Conservation (phyloP, 2,888 invertebrate species). For the Ferdinandea cuprea region DNA sequence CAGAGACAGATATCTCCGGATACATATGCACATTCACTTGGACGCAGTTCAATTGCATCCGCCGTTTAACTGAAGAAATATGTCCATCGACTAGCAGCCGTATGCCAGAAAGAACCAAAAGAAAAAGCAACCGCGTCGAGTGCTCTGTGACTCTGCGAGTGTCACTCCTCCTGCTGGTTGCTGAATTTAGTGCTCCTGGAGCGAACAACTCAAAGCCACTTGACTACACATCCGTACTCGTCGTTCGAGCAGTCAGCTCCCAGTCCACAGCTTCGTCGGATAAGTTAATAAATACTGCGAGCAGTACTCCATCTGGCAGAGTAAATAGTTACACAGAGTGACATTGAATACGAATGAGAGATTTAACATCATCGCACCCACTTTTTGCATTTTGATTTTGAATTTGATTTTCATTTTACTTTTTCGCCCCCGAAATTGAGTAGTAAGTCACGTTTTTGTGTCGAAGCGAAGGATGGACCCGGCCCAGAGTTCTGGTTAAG, state of each 20-base stretch:
- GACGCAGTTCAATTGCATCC: slow-evolving; percentile 72
- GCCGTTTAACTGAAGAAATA: slow-evolving; percentile 70
- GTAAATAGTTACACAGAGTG: slow-evolving; percentile 67
- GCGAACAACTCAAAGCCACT: slow-evolving; percentile 60
- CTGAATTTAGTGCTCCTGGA: slow-evolving; percentile 63
- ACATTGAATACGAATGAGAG: slow-evolving; percentile 71
- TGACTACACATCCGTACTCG: slow-evolving; percentile 35
- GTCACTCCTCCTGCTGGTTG: slow-evolving; percentile 63
- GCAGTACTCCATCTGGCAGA: slow-evolving; percentile 28
- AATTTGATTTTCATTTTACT: no score
- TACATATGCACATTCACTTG: slow-evolving; percentile 62
- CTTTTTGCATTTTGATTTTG: neutral
- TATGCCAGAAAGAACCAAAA: slow-evolving; percentile 71
- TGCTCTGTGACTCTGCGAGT: slow-evolving; percentile 53
- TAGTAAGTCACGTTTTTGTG: slow-evolving; percentile 33
- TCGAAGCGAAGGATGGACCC: slow-evolving; percentile 11
- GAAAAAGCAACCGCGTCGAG: slow-evolving; percentile 26
- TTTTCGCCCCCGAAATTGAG: neutral
- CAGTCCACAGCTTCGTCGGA: slow-evolving; percentile 46
- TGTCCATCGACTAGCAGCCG: slow-evolving; percentile 65
- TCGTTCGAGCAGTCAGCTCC: slow-evolving; percentile 54
- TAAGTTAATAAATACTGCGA: slow-evolving; percentile 63
- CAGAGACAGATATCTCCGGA: slow-evolving; percentile 22
- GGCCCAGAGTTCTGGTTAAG: neutral
- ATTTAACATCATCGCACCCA: slow-evolving; percentile 35